phyloP scores from a whole-genome alignment of 2,113 vertebrate genomes.

The Tylochromis polylepis region DNA sequence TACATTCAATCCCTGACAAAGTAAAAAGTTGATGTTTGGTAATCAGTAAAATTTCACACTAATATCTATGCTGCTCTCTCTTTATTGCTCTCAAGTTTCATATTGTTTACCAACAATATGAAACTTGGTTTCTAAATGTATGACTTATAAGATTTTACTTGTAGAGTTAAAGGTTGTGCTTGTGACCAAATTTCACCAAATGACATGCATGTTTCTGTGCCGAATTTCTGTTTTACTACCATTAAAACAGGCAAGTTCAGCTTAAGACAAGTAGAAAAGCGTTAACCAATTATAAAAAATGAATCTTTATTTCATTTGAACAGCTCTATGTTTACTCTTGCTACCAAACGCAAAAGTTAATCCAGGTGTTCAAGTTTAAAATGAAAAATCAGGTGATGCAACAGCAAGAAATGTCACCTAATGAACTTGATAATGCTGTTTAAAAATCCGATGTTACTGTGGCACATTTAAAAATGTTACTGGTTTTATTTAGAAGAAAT shows the following conservation, averaged over 20 bases:
- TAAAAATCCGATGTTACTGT: background rate
- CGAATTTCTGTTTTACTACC: too few relatives aligned
- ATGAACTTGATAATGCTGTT: background rate
- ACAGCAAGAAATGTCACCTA: background rate
- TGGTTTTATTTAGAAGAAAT: background rate
- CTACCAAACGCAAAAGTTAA: background rate
- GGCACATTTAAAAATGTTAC: background rate
- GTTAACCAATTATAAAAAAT: too few relatives aligned
- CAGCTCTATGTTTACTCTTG: background rate
- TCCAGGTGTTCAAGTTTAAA: background rate
- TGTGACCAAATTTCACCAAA: background rate
- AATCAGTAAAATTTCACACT: background rate
- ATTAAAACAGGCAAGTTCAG: too few relatives aligned
- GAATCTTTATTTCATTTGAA: too few relatives aligned
- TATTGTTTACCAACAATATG: background rate
- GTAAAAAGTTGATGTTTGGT: too few relatives aligned
- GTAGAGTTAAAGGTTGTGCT: background rate
- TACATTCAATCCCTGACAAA: too few relatives aligned
- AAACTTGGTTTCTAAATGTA: background rate
- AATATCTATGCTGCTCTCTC: background rate
- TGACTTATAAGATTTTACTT: background rate
- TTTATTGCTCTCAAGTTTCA: too few relatives aligned
- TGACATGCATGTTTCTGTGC: too few relatives aligned
- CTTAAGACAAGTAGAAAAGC: too few relatives aligned
- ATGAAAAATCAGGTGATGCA: accelerated